A percentile compares a stretch with the other conserved stretches of the same genome.
Evolutionary conservation across 2,888 invertebrate genomes (phyloP).

Genomic region (Theretra japonica): DNA sequence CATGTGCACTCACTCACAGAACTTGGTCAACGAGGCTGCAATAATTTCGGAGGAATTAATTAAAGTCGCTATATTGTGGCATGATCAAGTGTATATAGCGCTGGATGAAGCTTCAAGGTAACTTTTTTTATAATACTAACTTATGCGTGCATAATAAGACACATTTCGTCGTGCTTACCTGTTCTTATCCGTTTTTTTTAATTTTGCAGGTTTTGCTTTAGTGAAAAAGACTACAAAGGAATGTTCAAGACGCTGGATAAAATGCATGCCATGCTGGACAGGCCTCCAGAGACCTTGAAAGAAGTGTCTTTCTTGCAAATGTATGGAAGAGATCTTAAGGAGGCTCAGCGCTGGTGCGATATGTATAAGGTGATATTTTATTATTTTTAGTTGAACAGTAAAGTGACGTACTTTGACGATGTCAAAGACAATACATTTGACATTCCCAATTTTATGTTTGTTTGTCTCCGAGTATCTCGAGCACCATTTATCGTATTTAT

Average conservation of each 20-base stretch:
- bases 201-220: constrained; percentile 92
- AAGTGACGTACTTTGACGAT: too few species aligned
- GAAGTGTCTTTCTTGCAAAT: constrained; percentile 99
- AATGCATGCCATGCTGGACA: constrained; percentile 95
- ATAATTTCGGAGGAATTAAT: constrained; percentile 98
- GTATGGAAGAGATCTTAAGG: constrained; percentile 96
- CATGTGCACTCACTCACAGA: constrained; percentile 97
- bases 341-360: constrained; percentile 98
- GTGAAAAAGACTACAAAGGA: constrained; percentile 96
- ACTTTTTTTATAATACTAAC: neutral
- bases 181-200: too few species aligned
- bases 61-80: constrained; percentile 99
- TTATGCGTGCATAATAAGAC: too few species aligned
- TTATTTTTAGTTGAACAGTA: too few species aligned
- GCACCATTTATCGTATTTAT: too few species aligned
- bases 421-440: too few species aligned
- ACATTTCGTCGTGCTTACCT: too few species aligned
- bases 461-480: too few species aligned
- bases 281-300: constrained; percentile 97
- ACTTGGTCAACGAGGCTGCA: constrained; percentile 96
- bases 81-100: constrained; percentile 93
- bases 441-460: too few species aligned
- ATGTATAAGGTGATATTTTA: constrained; percentile 87
- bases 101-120: constrained; percentile 94
- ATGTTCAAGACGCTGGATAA: constrained; percentile 99